Conservation (phyloP, 2,888 invertebrate species). For the Cybosia mesomella region DNA sequence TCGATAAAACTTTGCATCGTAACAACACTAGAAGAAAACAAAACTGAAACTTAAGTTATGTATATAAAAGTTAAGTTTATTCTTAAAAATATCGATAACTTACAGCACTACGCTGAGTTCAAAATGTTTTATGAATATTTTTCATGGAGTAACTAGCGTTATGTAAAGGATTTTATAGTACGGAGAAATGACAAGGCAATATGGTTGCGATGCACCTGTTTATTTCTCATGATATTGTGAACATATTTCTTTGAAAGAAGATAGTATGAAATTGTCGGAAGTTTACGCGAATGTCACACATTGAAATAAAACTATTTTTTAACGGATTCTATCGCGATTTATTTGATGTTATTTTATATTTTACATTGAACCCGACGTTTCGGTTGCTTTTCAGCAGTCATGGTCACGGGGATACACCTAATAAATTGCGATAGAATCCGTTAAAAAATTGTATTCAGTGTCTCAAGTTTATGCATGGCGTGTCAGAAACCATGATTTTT, state of each 20-base stretch:
- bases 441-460: background rate
- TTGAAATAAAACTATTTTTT: too few species aligned
- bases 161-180: conserved; percentile 27
- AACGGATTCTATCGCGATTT: too few species aligned
- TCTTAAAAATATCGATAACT: conserved; percentile 49
- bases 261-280: too few species aligned
- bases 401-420: too few species aligned
- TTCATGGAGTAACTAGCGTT: conserved; percentile 29
- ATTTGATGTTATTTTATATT: too few species aligned
- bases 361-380: too few species aligned
- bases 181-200: conserved; percentile 10
- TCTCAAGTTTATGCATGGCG: background rate
- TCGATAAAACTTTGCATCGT: conserved; percentile 48
- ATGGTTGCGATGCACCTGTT: conserved; percentile 18
- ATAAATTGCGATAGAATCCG: too few species aligned
- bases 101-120: conserved; percentile 36
- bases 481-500: background rate
- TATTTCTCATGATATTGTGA: conserved; percentile 3
- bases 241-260: background rate
- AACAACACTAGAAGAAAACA: conserved; percentile 50
- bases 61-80: conserved; percentile 34
- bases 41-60: too few species aligned
- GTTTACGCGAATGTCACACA: too few species aligned
- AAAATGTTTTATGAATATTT: conserved; percentile 30
- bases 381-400: too few species aligned